Evolutionary conservation across 1,140 invertebrate genomes (phyloP), one percentile per base, ranked within the genome.

Genomic region (Aporrectodea caliginosa): DNA sequence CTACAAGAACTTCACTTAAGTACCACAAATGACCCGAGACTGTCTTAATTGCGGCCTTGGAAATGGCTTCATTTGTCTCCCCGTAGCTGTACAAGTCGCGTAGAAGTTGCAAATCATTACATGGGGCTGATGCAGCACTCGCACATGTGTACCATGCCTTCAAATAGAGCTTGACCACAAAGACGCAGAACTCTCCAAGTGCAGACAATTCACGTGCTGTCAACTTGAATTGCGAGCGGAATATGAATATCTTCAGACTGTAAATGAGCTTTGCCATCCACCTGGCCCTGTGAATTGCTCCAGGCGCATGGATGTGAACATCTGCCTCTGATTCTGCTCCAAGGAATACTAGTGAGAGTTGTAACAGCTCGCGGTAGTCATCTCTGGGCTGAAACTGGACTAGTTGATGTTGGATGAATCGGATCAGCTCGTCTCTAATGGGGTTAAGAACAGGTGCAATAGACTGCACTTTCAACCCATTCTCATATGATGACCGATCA

Each of bases 31-130:
- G 73, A 33, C 35, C 34, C 1, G 34, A 43, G 35, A 69, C 1
- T 69, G 1, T n/a, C 14, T 31, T 69, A 27, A 35, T 1, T 69
- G 27, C 43, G 32, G 73, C 73, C 33, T 80, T 77, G 30, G 69
- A 68, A 73, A 81, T 27, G 76, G 27, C 68, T 58, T 70, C 68
- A 68, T 72, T 6, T 72, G 27, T 29, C 27, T 72, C 27, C 70
- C 27, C 27, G 70, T 72, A 72, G 70, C 31, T 72, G 2, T 72
- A 2, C 31, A 72, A 72, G 2, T 72, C 70, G 14, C 6, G 27
- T 73, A 58, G 78, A 69, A 35, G 78, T 74, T 76, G 78, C 76
- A n/a, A 75, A 31, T 68, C 75, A 72, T 74, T 82, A 74, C 16
- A 6, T 75, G 16, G 73, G 33, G 33, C 73, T 30, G 70, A 72